Conservation (phyloP, 2,113 vertebrate species). For the Festucalex cinctus region DNA sequence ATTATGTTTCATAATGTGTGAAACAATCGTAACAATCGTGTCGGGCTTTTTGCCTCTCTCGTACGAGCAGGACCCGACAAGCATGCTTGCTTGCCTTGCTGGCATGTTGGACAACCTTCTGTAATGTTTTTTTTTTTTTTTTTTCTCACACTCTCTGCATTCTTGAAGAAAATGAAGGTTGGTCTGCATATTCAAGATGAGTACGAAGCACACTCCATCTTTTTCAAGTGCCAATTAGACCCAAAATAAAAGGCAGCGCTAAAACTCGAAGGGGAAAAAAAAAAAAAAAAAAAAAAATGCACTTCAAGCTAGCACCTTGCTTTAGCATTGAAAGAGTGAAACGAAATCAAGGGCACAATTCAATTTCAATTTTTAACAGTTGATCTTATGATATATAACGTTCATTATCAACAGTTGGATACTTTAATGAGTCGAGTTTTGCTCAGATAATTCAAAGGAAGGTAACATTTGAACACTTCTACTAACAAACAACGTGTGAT, state of each 20-base stretch:
- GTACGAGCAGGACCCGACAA: slow-evolving; percentile 14
- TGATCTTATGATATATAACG: not conserved
- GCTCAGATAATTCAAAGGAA: not conserved
- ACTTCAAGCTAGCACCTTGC: not conserved
- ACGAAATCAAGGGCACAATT: not conserved
- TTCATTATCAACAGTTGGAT: not conserved
- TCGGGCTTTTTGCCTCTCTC: slow-evolving; percentile 19
- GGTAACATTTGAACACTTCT: not conserved
- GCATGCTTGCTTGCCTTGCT: slow-evolving; percentile 12
- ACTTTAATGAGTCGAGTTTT: not conserved
- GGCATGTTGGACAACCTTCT: slow-evolving; percentile 33
- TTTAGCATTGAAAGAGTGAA: not conserved
- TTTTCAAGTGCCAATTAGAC: slow-evolving; percentile 58
- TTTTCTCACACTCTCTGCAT: slow-evolving; percentile 16
- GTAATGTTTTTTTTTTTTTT: slow-evolving; percentile 26
- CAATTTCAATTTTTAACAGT: not conserved
- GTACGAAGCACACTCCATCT: slow-evolving; percentile 42
- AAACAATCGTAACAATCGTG: slow-evolving; percentile 17
- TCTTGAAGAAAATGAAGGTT: slow-evolving; percentile 63
- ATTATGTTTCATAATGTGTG: slow-evolving; percentile 4
- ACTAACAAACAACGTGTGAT: not conserved
- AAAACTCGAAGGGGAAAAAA: too few species aligned
- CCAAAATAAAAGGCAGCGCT: slow-evolving; percentile 44
- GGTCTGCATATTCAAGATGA: slow-evolving; percentile 60
- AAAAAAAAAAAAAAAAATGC: not conserved